Percentiles rank a stretch among this genome's conserved stretches.
phyloP scores from a whole-genome alignment of 2,113 vertebrate species.

The Anarhynchus alexandrinus region DNA sequence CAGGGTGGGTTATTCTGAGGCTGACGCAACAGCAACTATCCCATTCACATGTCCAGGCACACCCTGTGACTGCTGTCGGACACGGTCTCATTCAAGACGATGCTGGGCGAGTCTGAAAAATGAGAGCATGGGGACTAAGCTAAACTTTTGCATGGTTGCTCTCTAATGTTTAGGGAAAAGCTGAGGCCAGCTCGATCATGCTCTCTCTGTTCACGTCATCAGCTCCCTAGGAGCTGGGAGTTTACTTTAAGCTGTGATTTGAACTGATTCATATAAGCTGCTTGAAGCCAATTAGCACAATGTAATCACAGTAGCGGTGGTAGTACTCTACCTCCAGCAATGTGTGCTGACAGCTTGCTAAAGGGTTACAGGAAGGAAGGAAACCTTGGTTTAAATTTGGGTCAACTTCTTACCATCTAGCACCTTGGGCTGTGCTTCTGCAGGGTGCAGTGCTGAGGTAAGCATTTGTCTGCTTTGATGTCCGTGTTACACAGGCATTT shows the following conservation, averaged over 20 bases:
- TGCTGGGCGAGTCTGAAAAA: background rate
- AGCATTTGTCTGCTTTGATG: background rate
- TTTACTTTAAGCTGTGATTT: background rate
- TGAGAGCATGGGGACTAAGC: background rate
- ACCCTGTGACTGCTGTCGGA: background rate
- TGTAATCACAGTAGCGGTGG: background rate
- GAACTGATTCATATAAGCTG: background rate
- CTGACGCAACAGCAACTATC: background rate
- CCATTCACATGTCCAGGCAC: rapidly evolving
- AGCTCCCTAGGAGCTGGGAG: background rate
- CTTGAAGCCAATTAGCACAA: constrained; percentile 28
- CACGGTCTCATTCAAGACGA: background rate
- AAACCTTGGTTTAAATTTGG: background rate
- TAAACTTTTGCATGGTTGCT: background rate
- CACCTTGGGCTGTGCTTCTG: background rate
- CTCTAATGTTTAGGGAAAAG: background rate
- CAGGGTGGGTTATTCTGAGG: background rate
- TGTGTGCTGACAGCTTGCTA: background rate
- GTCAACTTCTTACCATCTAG: background rate
- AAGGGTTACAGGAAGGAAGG: constrained; percentile 7
- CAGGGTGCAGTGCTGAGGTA: background rate
- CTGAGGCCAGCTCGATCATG: background rate
- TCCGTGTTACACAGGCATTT: background rate
- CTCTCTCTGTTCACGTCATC: background rate
- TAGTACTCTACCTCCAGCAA: background rate